Evolutionary conservation across 2,797 vertebrate genomes (phyloP).

Genomic region (Triplophysa yarkandensis): DNA sequence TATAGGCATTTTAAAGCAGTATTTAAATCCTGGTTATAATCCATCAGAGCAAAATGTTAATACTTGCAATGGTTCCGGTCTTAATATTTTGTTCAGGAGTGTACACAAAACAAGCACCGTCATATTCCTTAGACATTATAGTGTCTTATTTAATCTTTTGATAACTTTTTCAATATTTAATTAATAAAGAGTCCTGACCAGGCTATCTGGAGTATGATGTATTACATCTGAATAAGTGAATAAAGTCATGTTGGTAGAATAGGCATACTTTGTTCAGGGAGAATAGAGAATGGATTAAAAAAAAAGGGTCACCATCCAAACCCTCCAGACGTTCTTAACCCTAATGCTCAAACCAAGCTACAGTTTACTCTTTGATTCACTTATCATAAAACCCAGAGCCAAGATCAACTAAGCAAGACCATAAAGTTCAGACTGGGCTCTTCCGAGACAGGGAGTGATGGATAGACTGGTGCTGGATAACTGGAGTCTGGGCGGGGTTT

Average conservation of each 20-base stretch:
- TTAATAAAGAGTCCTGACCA: background rate
- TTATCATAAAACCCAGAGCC: background rate
- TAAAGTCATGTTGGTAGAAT: background rate
- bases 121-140: no score
- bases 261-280: constrained; percentile 1
- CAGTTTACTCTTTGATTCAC: background rate
- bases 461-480: background rate
- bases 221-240: no score
- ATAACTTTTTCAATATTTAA: background rate
- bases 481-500: constrained; percentile 9
- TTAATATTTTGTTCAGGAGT: no score
- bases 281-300: no score
- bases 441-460: constrained; percentile 3
- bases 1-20: no score
- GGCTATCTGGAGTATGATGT: constrained; percentile 7
- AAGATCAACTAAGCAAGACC: background rate
- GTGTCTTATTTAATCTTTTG: no score
- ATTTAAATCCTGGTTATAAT: no score
- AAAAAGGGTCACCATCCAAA: background rate
- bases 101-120: no score
- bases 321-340: constrained; percentile 21
- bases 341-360: constrained; percentile 24
- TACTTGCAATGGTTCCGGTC: no score
- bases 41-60: no score
- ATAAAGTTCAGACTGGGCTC: background rate